Conservation (phyloP, 2,113 vertebrate species). For the Thomomys bottae region DNA sequence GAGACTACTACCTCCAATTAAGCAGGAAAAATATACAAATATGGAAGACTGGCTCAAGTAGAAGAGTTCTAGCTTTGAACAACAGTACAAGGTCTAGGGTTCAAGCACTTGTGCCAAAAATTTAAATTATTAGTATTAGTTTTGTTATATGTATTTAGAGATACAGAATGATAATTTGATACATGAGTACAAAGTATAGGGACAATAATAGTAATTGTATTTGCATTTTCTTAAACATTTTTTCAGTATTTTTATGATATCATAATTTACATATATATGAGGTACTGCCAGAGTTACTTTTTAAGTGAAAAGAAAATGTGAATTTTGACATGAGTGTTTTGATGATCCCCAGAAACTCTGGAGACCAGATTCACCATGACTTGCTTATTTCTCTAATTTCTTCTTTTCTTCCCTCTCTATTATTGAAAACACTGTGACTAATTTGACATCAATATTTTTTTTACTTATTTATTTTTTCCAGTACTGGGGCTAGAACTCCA, state of each 20-base stretch:
- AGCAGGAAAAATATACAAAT: too few relatives aligned
- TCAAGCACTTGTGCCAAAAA: too few relatives aligned
- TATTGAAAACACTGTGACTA: background rate
- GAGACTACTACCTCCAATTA: too few relatives aligned
- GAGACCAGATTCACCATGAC: background rate
- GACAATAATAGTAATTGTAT: background rate
- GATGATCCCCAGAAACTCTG: background rate
- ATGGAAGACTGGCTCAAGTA: too few relatives aligned
- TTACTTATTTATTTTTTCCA: too few relatives aligned
- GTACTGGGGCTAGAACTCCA: too few relatives aligned
- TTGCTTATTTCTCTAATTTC: background rate
- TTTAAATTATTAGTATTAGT: background rate
- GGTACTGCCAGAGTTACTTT: background rate
- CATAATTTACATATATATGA: background rate
- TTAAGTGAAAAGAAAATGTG: background rate
- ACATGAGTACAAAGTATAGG: background rate
- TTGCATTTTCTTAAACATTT: background rate
- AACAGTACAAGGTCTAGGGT: too few relatives aligned
- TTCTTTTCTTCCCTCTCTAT: background rate
- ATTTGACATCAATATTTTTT: background rate
- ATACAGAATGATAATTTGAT: background rate
- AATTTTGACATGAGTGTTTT: background rate
- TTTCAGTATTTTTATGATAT: too few relatives aligned
- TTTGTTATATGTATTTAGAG: background rate
- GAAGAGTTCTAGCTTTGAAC: too few relatives aligned